Evolutionary conservation across 2,113 vertebrate species (phyloP), one percentile per base, ranked within the genome.

Genomic region (Xenopus borealis): DNA sequence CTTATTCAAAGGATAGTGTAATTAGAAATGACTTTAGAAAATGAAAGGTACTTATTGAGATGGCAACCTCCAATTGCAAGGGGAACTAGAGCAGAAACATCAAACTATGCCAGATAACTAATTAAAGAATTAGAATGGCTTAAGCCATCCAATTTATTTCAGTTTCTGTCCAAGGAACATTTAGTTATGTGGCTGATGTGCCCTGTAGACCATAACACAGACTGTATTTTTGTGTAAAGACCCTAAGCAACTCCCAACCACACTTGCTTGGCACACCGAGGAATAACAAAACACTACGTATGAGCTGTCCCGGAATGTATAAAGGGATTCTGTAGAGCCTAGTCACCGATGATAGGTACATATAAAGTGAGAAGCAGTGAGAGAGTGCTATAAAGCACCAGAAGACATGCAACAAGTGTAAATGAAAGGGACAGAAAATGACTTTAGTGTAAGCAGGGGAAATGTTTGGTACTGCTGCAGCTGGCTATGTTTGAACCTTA

Each of bases 21-120:
- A 85, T 40, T 83, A 85, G 81, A 55, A 81, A 79, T 75, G 78
- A 80, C 80, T 84, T 82, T 72, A 78, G 79, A 82, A 78, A 59
- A 82, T 62, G 52, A 62, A n/a, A 64, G 23, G 6, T 74, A 78
- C 61, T 47, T 80, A n/a, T 40, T 68, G 73, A 80, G 72, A 47
- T 44, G 66, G 58, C 78, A 81, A 79, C 62, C 40, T 57, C 67
- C 72, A 14, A 66, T 8, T 72, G 70, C 46, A 80, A 27, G 46
- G 20, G 17, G 17, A 62, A 72, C 16, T 53, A 72, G 47, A 68
- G 55, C 62, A 61, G 55, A 75, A 30, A 68, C 53, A 75, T 68
- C 45, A 68, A 75, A 68, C 53, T 67, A 66, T 66, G 53, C 45
- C 63, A 45, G 65, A 50, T 67, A 67, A 23, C 65, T 67, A 67